A percentile compares a stretch with the other conserved stretches of the same genome.
These are phyloP conservation scores for Monochamus alternatus DNA, from an alignment of 2,888 invertebrate genomes.

Conservation along the genomic window DNA sequence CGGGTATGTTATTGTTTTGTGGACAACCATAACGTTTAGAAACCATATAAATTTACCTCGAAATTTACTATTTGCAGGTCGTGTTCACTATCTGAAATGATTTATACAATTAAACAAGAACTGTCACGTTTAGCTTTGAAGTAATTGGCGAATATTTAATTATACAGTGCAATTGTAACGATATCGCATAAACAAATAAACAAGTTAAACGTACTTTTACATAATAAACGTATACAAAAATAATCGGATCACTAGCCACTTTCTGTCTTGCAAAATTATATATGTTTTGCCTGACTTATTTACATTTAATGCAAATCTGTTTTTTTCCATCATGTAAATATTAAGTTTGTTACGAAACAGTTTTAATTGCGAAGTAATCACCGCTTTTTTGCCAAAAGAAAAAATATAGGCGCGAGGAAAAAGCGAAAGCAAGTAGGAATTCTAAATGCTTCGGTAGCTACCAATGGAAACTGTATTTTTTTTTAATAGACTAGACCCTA, in stretches of 20 bases:
- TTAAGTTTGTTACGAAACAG: background rate
- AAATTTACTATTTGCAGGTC: no score
- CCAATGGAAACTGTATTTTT: background rate
- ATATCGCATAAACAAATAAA: background rate
- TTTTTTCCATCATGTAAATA: background rate
- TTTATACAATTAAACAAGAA: no score
- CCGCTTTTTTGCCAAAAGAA: background rate
- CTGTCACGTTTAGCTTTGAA: no score
- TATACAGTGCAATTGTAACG: no score
- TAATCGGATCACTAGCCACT: slow-evolving; percentile 1
- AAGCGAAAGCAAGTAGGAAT: background rate
- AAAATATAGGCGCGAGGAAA: background rate
- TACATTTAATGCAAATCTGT: background rate
- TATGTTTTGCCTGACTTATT: slow-evolving; percentile 10
- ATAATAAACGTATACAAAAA: slow-evolving; percentile 1
- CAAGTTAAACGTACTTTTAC: slow-evolving; percentile 2
- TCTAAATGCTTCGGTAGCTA: background rate
- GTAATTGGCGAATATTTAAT: no score
- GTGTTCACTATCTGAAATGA: no score
- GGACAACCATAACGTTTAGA: no score
- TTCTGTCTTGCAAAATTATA: slow-evolving; percentile 9
- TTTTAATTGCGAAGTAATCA: slow-evolving; percentile 1
- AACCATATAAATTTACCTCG: no score
- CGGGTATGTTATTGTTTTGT: no score
- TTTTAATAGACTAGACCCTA: background rate